Conservation (phyloP, 2,113 vertebrate species). For the Callocephalon fimbriatum region DNA sequence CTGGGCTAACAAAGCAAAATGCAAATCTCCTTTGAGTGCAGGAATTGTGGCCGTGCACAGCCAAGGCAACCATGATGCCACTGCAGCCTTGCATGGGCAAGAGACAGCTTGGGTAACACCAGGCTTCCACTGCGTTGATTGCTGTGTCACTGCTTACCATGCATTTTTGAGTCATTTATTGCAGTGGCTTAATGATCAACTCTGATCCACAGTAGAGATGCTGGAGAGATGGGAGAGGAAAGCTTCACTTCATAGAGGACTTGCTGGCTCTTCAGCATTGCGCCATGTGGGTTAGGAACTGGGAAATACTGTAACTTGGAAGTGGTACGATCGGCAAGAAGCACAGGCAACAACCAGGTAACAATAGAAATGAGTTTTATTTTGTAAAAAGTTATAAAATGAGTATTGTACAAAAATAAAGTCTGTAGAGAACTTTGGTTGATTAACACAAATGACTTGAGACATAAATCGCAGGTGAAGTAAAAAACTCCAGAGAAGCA, state of each 20-base stretch:
- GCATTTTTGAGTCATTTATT: background rate
- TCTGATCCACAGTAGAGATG: background rate
- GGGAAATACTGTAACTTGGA: background rate
- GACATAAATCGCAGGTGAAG: conserved; percentile 81
- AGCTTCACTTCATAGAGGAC: background rate
- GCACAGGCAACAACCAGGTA: conserved; percentile 8
- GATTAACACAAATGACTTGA: conserved; percentile 92
- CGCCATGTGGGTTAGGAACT: background rate
- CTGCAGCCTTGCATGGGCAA: background rate
- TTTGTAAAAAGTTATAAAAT: conserved; percentile 99
- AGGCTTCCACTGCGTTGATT: background rate
- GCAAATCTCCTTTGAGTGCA: background rate
- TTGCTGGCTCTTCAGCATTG: background rate
- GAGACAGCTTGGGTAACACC: background rate
- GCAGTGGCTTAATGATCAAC: background rate
- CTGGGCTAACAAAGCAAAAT: background rate
- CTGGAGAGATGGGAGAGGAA: background rate
- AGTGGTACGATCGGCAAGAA: background rate
- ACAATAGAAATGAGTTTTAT: conserved; percentile 97
- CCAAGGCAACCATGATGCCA: fast-evolving
- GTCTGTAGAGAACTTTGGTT: conserved; percentile 99
- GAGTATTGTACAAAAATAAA: conserved; percentile 99
- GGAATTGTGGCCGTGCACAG: background rate
- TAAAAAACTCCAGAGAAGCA: conserved; percentile 80
- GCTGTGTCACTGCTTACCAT: background rate